phyloP scores from a whole-genome alignment of 2,888 invertebrate genomes.

The Microdon myrmicae region DNA sequence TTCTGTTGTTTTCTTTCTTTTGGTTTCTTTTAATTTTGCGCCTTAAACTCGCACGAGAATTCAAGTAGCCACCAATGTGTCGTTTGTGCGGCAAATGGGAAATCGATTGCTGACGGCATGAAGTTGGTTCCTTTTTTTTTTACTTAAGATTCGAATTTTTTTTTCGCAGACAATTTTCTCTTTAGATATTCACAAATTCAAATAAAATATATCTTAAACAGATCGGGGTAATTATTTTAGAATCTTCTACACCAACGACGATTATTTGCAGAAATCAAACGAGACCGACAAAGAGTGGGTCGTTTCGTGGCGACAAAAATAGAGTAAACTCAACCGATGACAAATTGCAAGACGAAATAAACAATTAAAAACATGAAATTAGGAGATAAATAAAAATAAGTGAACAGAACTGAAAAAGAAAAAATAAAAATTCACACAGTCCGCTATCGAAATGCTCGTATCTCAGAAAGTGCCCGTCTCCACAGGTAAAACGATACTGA shows the following conservation, averaged over 20 bases:
- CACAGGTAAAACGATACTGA: conserved; percentile 50
- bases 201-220: no score
- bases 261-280: no score
- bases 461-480: conserved; percentile 22
- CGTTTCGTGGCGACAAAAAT: background rate
- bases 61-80: conserved; percentile 23
- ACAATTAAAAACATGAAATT: no score
- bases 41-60: conserved; percentile 29
- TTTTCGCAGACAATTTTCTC: background rate
- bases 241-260: no score
- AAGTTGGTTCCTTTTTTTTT: conserved; percentile 4
- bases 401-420: conserved; percentile 35
- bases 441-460: conserved; percentile 29
- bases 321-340: conserved; percentile 19
- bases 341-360: no score
- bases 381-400: no score
- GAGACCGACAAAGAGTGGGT: no score
- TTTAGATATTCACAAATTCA: conserved; percentile 7
- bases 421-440: no score
- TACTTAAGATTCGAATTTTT: conserved; percentile 3
- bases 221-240: no score
- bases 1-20: conserved; percentile 8
- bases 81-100: conserved; percentile 23
- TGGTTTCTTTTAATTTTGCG: no score
- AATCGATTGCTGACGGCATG: conserved; percentile 9